phyloP scores from a whole-genome alignment of 2,888 invertebrate genomes.

The Diachrysia chrysitis region DNA sequence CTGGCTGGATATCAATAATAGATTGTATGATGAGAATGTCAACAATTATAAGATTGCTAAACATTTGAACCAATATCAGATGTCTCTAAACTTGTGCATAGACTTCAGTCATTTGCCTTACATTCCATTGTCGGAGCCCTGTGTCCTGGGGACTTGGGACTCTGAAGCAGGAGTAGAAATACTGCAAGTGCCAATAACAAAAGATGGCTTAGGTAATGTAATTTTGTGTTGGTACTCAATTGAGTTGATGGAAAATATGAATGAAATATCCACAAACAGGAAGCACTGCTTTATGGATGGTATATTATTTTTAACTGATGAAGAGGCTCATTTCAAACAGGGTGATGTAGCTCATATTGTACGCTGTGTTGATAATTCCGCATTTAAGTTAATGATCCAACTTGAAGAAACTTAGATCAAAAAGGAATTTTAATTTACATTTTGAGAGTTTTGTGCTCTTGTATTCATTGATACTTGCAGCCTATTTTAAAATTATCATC shows the following conservation, averaged over 20 bases:
- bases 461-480: constrained; percentile 8
- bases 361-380: constrained; percentile 71
- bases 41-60: constrained; percentile 87
- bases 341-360: constrained; percentile 73
- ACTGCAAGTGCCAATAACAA: constrained; percentile 69
- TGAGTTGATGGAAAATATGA: constrained; percentile 76
- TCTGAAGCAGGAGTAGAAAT: constrained; percentile 58
- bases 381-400: constrained; percentile 75
- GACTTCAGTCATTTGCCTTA: constrained; percentile 81
- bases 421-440: background rate
- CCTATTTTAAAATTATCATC: constrained; percentile 27
- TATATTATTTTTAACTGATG: constrained; percentile 82
- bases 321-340: constrained; percentile 65
- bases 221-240: constrained; percentile 89
- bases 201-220: constrained; percentile 82
- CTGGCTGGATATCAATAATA: constrained; percentile 89
- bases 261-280: constrained; percentile 80
- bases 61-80: constrained; percentile 90
- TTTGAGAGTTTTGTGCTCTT: constrained; percentile 21
- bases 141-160: constrained; percentile 66
- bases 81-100: constrained; percentile 88
- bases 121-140: constrained; percentile 76
- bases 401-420: constrained; percentile 20
- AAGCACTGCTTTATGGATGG: constrained; percentile 82
- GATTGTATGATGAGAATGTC: constrained; percentile 88